These are phyloP conservation scores for Steatocranus sp. DNA, from an alignment of 2,797 vertebrate species.

Conservation along the genomic window DNA sequence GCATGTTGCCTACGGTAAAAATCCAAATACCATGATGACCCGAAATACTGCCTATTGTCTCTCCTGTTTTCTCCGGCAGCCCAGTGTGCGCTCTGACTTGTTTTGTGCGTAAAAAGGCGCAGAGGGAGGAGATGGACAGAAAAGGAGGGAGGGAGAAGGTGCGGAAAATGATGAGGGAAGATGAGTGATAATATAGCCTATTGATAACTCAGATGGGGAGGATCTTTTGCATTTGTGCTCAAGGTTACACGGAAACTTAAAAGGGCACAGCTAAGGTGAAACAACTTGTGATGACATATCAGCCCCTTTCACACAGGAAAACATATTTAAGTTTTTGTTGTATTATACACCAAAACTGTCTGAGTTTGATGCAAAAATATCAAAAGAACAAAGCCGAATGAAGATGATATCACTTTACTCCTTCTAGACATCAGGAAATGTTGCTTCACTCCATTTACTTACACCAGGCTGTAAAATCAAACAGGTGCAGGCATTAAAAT, in stretches of 20 bases:
- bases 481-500: background rate
- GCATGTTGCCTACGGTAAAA: conserved; percentile 38
- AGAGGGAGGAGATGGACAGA: conserved; percentile 70
- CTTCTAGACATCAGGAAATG: background rate
- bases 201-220: conserved; percentile 54
- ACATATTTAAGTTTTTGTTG: background rate
- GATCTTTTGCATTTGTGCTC: conserved; percentile 36
- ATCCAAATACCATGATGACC: conserved; percentile 64
- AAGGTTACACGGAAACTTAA: conserved; percentile 21
- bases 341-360: background rate
- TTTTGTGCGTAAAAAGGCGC: conserved; percentile 67
- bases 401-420: background rate
- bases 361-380: background rate
- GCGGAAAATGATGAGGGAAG: conserved; percentile 60
- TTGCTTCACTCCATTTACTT: background rate
- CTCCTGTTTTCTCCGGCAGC: conserved; percentile 41
- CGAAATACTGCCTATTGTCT: conserved; percentile 65
- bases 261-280: background rate
- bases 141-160: conserved; percentile 62
- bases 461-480: background rate
- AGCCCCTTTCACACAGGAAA: background rate
- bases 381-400: conserved; percentile 32
- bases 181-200: conserved; percentile 60
- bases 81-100: conserved; percentile 61
- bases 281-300: background rate